phyloP scores from a whole-genome alignment of 1,140 invertebrate species.

The Agrilus planipennis region DNA sequence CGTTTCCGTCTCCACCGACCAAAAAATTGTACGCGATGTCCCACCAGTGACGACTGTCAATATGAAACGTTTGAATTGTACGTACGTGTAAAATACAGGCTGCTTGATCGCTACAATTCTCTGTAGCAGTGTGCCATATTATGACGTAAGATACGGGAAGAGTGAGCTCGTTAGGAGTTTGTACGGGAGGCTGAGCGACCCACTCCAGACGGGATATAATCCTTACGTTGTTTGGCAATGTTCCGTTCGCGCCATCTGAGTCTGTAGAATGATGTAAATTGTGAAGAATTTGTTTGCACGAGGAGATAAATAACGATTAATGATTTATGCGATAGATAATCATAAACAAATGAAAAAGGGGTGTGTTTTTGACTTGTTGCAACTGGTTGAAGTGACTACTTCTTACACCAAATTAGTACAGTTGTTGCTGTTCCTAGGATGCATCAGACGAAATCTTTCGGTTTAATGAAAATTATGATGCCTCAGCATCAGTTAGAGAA shows the following conservation, averaged over 20 bases:
- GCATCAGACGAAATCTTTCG: too few species aligned
- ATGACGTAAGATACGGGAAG: slow-evolving; percentile 49
- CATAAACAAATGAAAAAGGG: too few species aligned
- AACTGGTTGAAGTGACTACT: too few species aligned
- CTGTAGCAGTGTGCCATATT: slow-evolving; percentile 55
- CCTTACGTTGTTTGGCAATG: slow-evolving; percentile 15
- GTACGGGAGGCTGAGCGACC: slow-evolving; percentile 33
- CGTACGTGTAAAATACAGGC: slow-evolving; percentile 37
- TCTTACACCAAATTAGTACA: too few species aligned
- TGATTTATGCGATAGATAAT: too few species aligned
- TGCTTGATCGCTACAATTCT: slow-evolving; percentile 38
- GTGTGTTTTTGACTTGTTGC: too few species aligned
- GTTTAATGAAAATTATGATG: too few species aligned
- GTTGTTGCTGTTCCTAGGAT: too few species aligned
- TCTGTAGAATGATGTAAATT: background rate
- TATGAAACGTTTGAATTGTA: slow-evolving; percentile 47
- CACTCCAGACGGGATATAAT: slow-evolving; percentile 23
- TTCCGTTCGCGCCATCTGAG: slow-evolving; percentile 6
- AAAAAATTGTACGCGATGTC: slow-evolving; percentile 58
- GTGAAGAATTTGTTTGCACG: background rate
- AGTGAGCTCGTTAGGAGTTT: slow-evolving; percentile 38
- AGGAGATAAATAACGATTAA: background rate
- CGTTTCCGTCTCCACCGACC: slow-evolving; percentile 61
- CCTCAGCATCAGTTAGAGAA: too few species aligned
- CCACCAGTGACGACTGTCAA: slow-evolving; percentile 38